Percentiles rank a stretch among this genome's conserved stretches.
These are phyloP conservation scores for Yponomeuta cagnagella DNA, from an alignment of 2,888 invertebrate genomes.

Conservation along the genomic window DNA sequence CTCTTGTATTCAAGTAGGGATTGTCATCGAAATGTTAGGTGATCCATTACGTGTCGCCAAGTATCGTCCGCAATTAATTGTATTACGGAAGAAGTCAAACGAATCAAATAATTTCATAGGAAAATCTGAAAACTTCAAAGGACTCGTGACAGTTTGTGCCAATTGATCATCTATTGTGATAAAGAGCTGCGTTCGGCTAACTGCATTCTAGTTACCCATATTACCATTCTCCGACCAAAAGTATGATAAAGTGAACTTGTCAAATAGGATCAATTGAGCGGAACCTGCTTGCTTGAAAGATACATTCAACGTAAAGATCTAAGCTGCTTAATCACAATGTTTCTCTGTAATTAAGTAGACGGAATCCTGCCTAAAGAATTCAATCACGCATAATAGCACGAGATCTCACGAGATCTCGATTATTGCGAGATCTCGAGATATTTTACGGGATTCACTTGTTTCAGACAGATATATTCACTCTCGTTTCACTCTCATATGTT, in stretches of 20 bases:
- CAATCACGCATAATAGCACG: too few relatives aligned
- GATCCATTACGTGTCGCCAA: neutral
- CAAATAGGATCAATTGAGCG: too few relatives aligned
- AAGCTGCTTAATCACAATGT: constrained; percentile 64
- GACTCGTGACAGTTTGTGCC: neutral
- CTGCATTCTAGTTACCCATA: neutral
- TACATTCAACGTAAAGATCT: constrained; percentile 10
- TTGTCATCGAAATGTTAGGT: neutral
- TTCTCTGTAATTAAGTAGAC: constrained; percentile 37
- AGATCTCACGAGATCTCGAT: too few relatives aligned
- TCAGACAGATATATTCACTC: too few relatives aligned
- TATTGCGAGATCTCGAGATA: too few relatives aligned
- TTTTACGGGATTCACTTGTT: too few relatives aligned
- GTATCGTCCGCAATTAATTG: neutral
- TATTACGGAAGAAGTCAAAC: neutral
- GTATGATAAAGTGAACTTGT: too few relatives aligned
- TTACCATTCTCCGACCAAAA: too few relatives aligned
- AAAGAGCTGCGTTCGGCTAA: neutral
- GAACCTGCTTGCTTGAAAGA: neutral
- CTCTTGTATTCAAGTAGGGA: neutral
- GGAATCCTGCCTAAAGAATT: constrained; percentile 32
- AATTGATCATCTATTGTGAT: constrained; percentile 25
- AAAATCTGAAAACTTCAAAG: neutral
- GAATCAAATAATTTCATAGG: neutral
- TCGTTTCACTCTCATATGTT: too few relatives aligned